Conservation (phyloP, 2,113 vertebrate species). For the Nansenia antarctica region DNA sequence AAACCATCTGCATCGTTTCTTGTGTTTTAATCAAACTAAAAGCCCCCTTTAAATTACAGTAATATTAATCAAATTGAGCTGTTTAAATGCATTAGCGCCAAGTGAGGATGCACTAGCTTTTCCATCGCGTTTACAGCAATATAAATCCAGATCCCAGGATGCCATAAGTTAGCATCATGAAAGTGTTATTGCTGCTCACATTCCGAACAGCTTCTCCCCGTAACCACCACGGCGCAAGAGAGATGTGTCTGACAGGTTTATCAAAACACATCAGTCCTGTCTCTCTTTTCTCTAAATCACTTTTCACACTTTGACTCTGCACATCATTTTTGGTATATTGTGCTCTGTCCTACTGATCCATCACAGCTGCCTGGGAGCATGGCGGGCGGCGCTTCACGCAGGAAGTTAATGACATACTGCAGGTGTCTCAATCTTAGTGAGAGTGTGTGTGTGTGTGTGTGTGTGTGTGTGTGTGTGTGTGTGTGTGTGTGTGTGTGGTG, state of each 20-base stretch:
- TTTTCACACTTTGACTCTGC: conserved; percentile 4
- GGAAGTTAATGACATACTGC: neutral
- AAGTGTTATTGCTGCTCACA: conserved; percentile 19
- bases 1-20: conserved; percentile 13
- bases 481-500: neutral
- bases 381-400: neutral
- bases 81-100: conserved; percentile 27
- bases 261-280: conserved; percentile 42
- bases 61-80: conserved; percentile 45
- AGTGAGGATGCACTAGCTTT: neutral
- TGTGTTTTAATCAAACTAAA: conserved; percentile 57
- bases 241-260: conserved; percentile 36
- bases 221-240: neutral
- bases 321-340: conserved; percentile 22
- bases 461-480: neutral
- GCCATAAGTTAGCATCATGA: conserved; percentile 35
- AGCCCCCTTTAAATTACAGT: conserved; percentile 39
- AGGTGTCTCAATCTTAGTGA: neutral
- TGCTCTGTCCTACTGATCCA: conserved; percentile 24
- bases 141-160: conserved; percentile 35
- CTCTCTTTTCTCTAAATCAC: conserved; percentile 27
- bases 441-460: neutral
- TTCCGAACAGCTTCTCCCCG: conserved; percentile 6
- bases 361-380: conserved; percentile 6
- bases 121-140: conserved; percentile 41